These are phyloP conservation scores for Haplochromis vanheusdeni DNA, from an alignment of 2,113 vertebrate species.

Conservation along the genomic window DNA sequence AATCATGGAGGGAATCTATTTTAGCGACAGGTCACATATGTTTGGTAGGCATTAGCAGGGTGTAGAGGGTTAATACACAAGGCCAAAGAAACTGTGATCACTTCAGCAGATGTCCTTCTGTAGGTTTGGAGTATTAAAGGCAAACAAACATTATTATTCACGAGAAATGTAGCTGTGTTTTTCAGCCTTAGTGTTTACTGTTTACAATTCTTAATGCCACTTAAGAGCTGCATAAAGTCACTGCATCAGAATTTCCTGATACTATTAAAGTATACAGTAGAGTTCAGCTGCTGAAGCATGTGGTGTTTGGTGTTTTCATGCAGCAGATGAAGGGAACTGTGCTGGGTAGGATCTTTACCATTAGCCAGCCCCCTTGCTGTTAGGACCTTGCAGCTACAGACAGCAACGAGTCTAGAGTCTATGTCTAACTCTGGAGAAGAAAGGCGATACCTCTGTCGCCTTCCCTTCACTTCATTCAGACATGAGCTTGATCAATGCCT, in stretches of 20 bases:
- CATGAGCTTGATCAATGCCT: conserved; percentile 66
- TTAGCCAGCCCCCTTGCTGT: neutral
- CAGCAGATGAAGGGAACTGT: neutral
- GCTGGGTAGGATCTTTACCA: neutral
- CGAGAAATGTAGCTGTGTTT: neutral
- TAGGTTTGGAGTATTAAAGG: neutral
- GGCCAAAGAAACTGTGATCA: conserved; percentile 17
- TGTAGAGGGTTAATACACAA: conserved; percentile 13
- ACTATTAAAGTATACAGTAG: neutral
- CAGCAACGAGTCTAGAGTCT: conserved; percentile 29
- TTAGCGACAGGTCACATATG: conserved; percentile 40
- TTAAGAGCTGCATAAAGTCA: neutral
- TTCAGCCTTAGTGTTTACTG: neutral
- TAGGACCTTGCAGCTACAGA: neutral
- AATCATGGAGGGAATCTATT: conserved; percentile 52
- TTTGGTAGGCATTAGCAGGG: conserved; percentile 47
- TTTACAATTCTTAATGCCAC: neutral
- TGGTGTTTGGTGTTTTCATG: neutral
- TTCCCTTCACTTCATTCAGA: conserved; percentile 65
- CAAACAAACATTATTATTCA: neutral
- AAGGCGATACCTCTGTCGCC: conserved; percentile 58
- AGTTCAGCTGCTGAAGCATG: neutral
- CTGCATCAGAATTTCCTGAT: neutral
- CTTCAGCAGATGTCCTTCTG: neutral
- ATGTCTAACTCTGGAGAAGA: conserved; percentile 21